phyloP scores from a whole-genome alignment of 2,113 vertebrate genomes.

The Cathartes aura region DNA sequence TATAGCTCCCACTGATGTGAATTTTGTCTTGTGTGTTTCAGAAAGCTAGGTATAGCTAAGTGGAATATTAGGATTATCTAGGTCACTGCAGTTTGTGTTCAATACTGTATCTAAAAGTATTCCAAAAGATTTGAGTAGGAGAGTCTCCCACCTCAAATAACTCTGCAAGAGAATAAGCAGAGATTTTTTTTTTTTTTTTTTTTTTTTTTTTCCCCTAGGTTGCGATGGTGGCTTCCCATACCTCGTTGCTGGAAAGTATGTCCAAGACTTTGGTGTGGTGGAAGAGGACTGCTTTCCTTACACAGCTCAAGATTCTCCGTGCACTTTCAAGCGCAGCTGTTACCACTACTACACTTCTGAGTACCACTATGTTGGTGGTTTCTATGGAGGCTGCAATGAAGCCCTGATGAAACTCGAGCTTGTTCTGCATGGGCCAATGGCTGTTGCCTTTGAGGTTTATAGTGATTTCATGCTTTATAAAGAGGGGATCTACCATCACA shows the following conservation, averaged over 20 bases:
- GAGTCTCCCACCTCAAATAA: background rate
- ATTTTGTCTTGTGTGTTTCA: background rate
- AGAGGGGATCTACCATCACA: constrained; percentile 93
- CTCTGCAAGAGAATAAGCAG: background rate
- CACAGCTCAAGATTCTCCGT: constrained; percentile 76
- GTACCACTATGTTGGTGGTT: constrained; percentile 93
- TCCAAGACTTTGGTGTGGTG: constrained; percentile 92
- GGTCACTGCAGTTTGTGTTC: background rate
- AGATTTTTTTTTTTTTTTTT: background rate
- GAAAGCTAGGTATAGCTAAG: background rate
- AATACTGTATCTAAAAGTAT: background rate
- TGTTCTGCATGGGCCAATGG: constrained; percentile 85
- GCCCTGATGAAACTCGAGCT: constrained; percentile 91
- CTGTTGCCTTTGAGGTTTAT: constrained; percentile 91
- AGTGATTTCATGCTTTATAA: constrained; percentile 87
- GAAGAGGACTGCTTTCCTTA: constrained; percentile 93
- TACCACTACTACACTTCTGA: constrained; percentile 82
- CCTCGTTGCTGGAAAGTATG: constrained; percentile 89
- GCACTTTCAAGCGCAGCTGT: constrained; percentile 76
- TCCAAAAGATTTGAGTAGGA: background rate
- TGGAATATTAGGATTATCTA: background rate
- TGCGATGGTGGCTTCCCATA: constrained; percentile 95
- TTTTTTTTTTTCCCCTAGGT: constrained; percentile 76
- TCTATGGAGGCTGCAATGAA: constrained; percentile 95
- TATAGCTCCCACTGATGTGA: background rate